phyloP scores from a whole-genome alignment of 2,888 invertebrate genomes.

The Temnothorax unifasciatus region DNA sequence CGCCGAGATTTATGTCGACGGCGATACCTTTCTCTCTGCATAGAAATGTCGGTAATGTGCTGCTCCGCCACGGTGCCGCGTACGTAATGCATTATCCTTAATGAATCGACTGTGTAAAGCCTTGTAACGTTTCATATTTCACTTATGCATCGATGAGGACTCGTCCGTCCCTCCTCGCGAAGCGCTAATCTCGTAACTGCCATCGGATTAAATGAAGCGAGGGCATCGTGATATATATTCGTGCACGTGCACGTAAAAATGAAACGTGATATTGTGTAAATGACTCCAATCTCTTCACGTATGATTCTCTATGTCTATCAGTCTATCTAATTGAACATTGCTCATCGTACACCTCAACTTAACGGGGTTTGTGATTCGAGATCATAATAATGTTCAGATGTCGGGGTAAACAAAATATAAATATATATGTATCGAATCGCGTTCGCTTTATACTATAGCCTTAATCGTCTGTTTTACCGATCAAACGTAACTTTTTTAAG shows the following conservation, averaged over 20 bases:
- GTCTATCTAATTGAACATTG: conserved; percentile 2
- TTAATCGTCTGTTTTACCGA: too few species aligned
- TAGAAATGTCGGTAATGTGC: conserved; percentile 72
- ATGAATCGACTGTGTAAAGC: conserved; percentile 64
- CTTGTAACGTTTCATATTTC: conserved; percentile 64
- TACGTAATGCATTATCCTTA: conserved; percentile 66
- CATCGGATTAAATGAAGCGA: conserved; percentile 8
- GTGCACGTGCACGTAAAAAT: conserved; percentile 4
- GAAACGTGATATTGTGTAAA: background rate
- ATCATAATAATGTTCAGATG: too few species aligned
- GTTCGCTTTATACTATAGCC: too few species aligned
- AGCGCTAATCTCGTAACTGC: conserved; percentile 25
- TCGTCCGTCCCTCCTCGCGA: background rate
- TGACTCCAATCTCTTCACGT: background rate
- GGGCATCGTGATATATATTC: background rate
- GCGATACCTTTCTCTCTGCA: conserved; percentile 73
- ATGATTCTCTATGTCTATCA: background rate
- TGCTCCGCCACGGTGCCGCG: conserved; percentile 35
- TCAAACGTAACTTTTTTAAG: too few species aligned
- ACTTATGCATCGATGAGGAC: conserved; percentile 35
- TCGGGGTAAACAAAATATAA: too few species aligned
- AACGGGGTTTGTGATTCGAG: background rate
- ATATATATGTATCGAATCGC: too few species aligned
- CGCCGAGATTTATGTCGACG: conserved; percentile 71
- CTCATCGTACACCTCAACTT: background rate